These are phyloP conservation scores for Malurus melanocephalus DNA, from an alignment of 2,113 vertebrate species.

Conservation along the genomic window DNA sequence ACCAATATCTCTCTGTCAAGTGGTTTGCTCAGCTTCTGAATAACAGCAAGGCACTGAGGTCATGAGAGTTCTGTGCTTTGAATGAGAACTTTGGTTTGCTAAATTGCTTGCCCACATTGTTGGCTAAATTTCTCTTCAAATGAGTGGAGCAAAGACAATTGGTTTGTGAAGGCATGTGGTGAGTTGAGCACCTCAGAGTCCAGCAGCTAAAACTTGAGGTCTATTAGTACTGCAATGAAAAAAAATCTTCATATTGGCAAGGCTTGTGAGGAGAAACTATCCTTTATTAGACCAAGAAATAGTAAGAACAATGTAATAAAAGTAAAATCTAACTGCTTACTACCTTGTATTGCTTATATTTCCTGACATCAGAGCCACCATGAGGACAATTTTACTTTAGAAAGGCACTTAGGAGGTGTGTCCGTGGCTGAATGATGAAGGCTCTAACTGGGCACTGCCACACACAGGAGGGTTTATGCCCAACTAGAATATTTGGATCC, in stretches of 20 bases:
- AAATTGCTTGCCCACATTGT: background rate
- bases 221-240: background rate
- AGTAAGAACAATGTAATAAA: background rate
- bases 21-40: background rate
- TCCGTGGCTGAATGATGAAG: background rate
- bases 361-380: background rate
- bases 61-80: background rate
- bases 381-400: background rate
- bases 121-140: background rate
- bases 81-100: background rate
- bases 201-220: background rate
- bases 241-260: background rate
- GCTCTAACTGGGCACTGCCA: background rate
- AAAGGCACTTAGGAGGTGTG: background rate
- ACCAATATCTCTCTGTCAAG: background rate
- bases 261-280: background rate
- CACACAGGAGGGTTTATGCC: rapidly evolving
- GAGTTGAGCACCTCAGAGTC: background rate
- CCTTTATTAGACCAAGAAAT: background rate
- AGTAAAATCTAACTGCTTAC: background rate
- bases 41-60: background rate
- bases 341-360: background rate
- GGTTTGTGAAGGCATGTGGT: background rate
- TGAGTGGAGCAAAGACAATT: background rate
- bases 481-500: background rate